Evolutionary conservation across 2,888 invertebrate genomes (phyloP), one percentile per base, ranked within the genome.

Genomic region (Polietes domitor): DNA sequence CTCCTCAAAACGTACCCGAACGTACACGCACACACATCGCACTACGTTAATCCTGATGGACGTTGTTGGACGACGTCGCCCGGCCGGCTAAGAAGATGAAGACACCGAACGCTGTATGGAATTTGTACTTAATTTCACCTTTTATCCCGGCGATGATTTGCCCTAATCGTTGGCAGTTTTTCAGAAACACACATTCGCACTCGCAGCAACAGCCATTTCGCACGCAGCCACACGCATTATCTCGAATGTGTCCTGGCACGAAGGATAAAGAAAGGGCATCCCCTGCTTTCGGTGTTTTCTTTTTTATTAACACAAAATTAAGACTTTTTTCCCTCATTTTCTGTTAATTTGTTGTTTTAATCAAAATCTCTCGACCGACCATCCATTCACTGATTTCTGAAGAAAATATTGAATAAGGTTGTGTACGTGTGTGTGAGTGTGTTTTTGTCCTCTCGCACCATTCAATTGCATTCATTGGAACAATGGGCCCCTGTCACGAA

Each of bases 91-190:
- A 63, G 61, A 41, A 68, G 19, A 68, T 53, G 41, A 17, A 65
- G 65, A 19, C 37, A 65, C 70, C 50, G 32, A 21, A 75, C n/a
- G n/a, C n/a, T n/a, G 21, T 72, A 15, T 55, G 65, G 41, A 80
- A 75, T 80, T 86, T 83, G 55, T 85, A 85, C 85, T 83, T 86
- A 88, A 90, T 88, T 88, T 86, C 90, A 89, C 90, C 90, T 89
- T 88, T 86, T 85, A 87, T 86, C 87, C 85, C 85, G 65, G 77
- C 82, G 86, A 85, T 87, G 89, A 89, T 88, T 90, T 88, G 85
- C 81, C 83, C 88, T 89, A 90, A 90, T 89, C 89, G 88, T 70
- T 81, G 76, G 76, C 28, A 81, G 78, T 81, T 84, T 79, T 76
- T 81, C 84, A 84, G 24, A 79, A 76, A 77, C 86, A 87, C 85